Evolutionary conservation across 2,797 vertebrate species (phyloP).

Genomic region (Sebastes minor): DNA sequence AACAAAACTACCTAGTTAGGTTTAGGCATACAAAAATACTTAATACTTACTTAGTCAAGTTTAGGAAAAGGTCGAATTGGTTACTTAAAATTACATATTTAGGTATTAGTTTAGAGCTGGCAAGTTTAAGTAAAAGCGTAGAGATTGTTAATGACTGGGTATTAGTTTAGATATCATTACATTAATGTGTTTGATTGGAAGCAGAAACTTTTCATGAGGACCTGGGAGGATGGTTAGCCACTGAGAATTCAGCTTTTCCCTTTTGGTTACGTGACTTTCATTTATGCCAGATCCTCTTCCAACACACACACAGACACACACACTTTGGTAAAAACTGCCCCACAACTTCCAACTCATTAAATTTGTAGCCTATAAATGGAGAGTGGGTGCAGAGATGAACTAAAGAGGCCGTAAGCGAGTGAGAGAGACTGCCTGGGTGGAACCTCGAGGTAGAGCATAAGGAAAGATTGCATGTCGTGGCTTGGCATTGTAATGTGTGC

Average conservation of each 20-base stretch:
- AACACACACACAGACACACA: background rate
- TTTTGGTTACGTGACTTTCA: background rate
- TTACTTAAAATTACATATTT: background rate
- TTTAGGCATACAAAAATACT: too few relatives aligned
- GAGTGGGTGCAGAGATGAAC: slow-evolving; percentile 9
- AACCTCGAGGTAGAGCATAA: slow-evolving; percentile 36
- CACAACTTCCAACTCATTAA: slow-evolving; percentile 1
- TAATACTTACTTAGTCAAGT: too few relatives aligned
- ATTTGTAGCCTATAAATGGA: slow-evolving; percentile 15
- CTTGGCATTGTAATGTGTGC: slow-evolving; percentile 67
- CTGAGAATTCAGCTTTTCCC: background rate
- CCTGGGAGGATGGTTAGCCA: background rate
- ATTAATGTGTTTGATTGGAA: background rate
- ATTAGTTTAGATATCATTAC: background rate
- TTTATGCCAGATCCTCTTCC: slow-evolving; percentile 4
- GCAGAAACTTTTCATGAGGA: background rate
- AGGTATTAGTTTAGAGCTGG: background rate
- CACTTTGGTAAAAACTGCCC: background rate
- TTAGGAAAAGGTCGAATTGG: too few relatives aligned
- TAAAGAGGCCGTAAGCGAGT: background rate
- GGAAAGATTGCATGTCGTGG: slow-evolving; percentile 58
- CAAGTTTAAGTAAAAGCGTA: background rate
- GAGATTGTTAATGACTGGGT: background rate
- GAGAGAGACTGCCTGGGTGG: background rate
- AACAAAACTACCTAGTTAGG: background rate